Base-by-base conservation (phyloP, 2,797 vertebrate genomes). In the Cyprinodon diabolis region DNA sequence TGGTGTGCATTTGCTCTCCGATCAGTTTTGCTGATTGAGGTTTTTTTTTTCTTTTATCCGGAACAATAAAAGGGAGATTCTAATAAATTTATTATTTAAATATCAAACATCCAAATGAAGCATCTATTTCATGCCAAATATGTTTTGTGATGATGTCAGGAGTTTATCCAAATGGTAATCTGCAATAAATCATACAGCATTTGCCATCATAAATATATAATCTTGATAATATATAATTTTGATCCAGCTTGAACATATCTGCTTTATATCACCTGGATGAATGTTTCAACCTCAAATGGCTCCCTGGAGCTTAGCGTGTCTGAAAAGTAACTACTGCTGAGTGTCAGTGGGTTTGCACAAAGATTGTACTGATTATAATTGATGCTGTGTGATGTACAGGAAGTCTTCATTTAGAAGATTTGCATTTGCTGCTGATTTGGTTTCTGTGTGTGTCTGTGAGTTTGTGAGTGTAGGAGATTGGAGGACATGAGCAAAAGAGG, bases 191-290 rank as follows among this genome's bases (percentile, higher is more conserved):
- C 74, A 76, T 78, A 40, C 30, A 71, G 10, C 71, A 79, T 84
- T 82, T 43, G 71, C 86, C 83, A 77, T 72, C 75, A 69, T 71
- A 66, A 76, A 71, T 78, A 71, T 58, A 76, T 60, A 74, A 43
- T 55, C 30, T 77, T 86, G 86, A 82, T n/a, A n/a, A n/a, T n/a
- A n/a, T n/a, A n/a, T n/a, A n/a, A n/a, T 79, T 73, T 45, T 3
- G 75, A 55, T 84, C 86, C 86, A 87, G 75, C 75, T 90, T 51
- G 35, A 10, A 43, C 40, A 71, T 68, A 79, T 88, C 86, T 87
- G 90, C 74, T 84, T 79, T 76, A 8, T 76, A 84, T 90, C 71
- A 84, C 74, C 75, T 14, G 23, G 68, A 84, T 74, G 72, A 76
- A 84, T 89, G 89, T 84, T 83, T 74, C 62, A 69, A 70, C 72